Evolutionary conservation across 1,140 invertebrate species (phyloP), one percentile per base, ranked within the genome.

Genomic region (Colletes latitarsis): DNA sequence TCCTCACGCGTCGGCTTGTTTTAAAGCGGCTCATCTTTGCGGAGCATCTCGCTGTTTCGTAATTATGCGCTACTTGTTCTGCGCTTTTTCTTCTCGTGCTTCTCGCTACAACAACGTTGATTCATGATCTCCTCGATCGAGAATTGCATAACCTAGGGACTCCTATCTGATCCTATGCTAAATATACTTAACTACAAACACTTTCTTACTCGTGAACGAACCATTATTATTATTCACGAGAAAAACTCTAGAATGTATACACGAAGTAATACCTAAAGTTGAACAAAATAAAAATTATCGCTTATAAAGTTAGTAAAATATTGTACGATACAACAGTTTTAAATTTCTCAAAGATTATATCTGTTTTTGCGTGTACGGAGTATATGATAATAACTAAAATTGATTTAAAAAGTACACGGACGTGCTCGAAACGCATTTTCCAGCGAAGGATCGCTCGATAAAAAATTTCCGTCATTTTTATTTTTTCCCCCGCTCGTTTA

Each of bases 1-100:
- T 30, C 39, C 39, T 46, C 49, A 43, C 14, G 55, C 70, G 75
- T 39, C 75, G 77, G 70, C 70, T 64, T 49, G 30, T 49, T 53
- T 73, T 69, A 73, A 79, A 79, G 77, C 49, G 57, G 30, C 30
- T 49, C 82, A 70, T 85, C 81, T 84, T 84, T 71, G 70, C 78
- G 60, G 57, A 41, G 57, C 66, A 81, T 84, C 82, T 84, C 60
- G 82, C 46, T 55, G 64, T 69, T 66, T 73, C 60, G 69, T 73
- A 78, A 78, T 70, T 72, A 49, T 68, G n/a, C 10, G 43, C 43
- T 6, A 10, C 77, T 58, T 17, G 46, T 52, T 46, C 52, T 43
- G 14, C 12, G n/a, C 21, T 58, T 60, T 19, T 58, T 58, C 63
- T 14, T 39, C 57, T 30, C 17, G 5, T 15, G 6, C 64, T 52